phyloP scores from a whole-genome alignment of 2,888 invertebrate genomes.

The Sthenelais limicola region DNA sequence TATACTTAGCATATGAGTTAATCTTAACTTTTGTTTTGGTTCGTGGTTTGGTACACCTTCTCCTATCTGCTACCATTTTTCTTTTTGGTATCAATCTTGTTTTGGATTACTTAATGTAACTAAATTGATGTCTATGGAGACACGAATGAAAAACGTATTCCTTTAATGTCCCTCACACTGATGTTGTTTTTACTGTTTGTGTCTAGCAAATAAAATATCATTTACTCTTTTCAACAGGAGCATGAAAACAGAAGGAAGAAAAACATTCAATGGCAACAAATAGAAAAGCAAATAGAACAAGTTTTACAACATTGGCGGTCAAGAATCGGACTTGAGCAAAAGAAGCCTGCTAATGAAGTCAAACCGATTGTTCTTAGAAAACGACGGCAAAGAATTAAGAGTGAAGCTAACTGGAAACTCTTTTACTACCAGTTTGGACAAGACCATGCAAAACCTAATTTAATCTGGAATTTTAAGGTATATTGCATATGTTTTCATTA shows the following conservation, averaged over 20 bases:
- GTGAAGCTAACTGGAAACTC: slow-evolving; percentile 89
- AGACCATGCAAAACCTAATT: slow-evolving; percentile 95
- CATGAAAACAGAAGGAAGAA: slow-evolving; percentile 67
- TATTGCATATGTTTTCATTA: not conserved
- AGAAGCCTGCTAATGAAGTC: slow-evolving; percentile 56
- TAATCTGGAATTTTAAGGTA: slow-evolving; percentile 99
- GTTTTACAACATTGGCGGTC: slow-evolving; percentile 74
- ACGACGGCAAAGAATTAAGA: slow-evolving; percentile 89
- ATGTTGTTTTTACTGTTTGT: not conserved
- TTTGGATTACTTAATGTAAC: too few species aligned
- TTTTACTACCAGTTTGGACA: slow-evolving; percentile 96
- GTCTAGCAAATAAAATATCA: too few species aligned
- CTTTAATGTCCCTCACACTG: not conserved
- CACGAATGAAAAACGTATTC: too few species aligned
- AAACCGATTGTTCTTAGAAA: slow-evolving; percentile 92
- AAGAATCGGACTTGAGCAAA: slow-evolving; percentile 65
- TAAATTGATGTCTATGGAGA: too few species aligned
- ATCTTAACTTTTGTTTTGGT: too few species aligned
- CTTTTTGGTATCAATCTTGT: too few species aligned
- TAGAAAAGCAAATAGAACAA: slow-evolving; percentile 73
- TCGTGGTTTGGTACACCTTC: too few species aligned
- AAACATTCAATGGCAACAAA: slow-evolving; percentile 66
- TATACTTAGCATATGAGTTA: too few species aligned
- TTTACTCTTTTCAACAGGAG: slow-evolving; percentile 64
- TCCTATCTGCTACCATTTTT: too few species aligned